These are phyloP conservation scores for Euborellia annulipes DNA, from an alignment of 1,140 invertebrate genomes.

Conservation along the genomic window DNA sequence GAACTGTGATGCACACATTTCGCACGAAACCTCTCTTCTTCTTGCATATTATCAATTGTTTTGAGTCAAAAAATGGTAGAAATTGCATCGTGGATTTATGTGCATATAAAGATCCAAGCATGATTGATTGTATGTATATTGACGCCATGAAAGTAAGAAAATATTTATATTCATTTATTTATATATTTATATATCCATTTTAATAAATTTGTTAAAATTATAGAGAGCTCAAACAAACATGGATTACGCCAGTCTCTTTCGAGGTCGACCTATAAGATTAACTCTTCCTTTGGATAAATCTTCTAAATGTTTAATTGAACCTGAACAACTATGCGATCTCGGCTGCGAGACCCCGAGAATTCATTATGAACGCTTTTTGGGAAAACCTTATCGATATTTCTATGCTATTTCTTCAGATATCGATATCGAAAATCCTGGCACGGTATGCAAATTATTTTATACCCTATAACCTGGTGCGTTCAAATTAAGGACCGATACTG, in stretches of 20 bases:
- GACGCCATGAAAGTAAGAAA: slow-evolving; percentile 52
- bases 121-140: slow-evolving; percentile 73
- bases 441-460: slow-evolving; percentile 34
- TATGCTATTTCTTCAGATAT: slow-evolving; percentile 81
- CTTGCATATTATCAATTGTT: slow-evolving; percentile 80
- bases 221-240: slow-evolving; percentile 61
- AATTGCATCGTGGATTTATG: slow-evolving; percentile 66
- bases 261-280: slow-evolving; percentile 55
- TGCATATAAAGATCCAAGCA: slow-evolving; percentile 60
- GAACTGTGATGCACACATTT: slow-evolving; percentile 40
- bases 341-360: slow-evolving; percentile 74
- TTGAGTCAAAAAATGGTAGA: slow-evolving; percentile 46
- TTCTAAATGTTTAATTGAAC: slow-evolving; percentile 34
- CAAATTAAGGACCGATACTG: too few relatives aligned
- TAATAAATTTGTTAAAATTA: slow-evolving; percentile 4
- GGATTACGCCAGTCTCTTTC: slow-evolving; percentile 61
- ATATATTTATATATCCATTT: slow-evolving; percentile 11
- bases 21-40: slow-evolving; percentile 64
- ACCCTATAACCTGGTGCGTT: neutral
- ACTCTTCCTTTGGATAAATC: slow-evolving; percentile 38
- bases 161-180: slow-evolving; percentile 2
- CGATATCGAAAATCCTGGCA: slow-evolving; percentile 61
- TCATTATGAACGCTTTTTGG: slow-evolving; percentile 50
- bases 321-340: slow-evolving; percentile 50
- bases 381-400: slow-evolving; percentile 60